Base-by-base conservation (phyloP, 2,113 vertebrate species). In the Macroglossus sobrinus region DNA sequence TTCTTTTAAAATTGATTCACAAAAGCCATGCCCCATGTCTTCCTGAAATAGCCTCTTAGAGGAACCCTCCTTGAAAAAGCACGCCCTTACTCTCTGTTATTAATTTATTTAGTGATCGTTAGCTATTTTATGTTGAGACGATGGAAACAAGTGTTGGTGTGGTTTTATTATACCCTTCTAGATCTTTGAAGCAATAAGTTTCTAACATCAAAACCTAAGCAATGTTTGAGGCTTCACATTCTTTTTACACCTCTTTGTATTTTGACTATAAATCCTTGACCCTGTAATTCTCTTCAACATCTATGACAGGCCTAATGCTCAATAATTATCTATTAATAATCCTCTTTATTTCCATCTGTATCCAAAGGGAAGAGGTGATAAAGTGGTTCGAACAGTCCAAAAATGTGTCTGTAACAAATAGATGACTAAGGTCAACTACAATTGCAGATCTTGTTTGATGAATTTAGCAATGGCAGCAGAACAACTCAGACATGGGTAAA, bases 171-270 rank as follows among this genome's bases (percentile, higher is more conserved):
- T 24, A 72, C 13, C 40, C 16, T 74, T 89, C 43, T 64, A 63
- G 43, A 93, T 78, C 72, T 96, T 63, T 93, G 89, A 89, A 86
- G 40, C 61, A 55, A 55, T 24, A 13, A 72, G 57, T 9, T 61
- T 64, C 85, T 93, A 96, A 84, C 72, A 79, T 89, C 71, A 96
- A 93, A 92, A 93, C 81, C 66, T 85, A 95, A 93, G 57, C 53
- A 53, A 63, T 26, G 6, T 53, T 79, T 79, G 30, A 53, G 40
- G 28, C 55, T 81, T 85, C 93, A 95, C 68, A 16, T 50, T 96
- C 84, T 61, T 93, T 94, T 81, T 71, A 59, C 13, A 63, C 81
- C 75, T 93, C 76, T 90, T 93, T 94, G 71, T 82, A 80, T 93
- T 90, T 86, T 68, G 68, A 68, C 80, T 74, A 30, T 94, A 84